These are phyloP conservation scores for Todiramphus chloris DNA, from an alignment of 2,113 vertebrate genomes.

Conservation along the genomic window DNA sequence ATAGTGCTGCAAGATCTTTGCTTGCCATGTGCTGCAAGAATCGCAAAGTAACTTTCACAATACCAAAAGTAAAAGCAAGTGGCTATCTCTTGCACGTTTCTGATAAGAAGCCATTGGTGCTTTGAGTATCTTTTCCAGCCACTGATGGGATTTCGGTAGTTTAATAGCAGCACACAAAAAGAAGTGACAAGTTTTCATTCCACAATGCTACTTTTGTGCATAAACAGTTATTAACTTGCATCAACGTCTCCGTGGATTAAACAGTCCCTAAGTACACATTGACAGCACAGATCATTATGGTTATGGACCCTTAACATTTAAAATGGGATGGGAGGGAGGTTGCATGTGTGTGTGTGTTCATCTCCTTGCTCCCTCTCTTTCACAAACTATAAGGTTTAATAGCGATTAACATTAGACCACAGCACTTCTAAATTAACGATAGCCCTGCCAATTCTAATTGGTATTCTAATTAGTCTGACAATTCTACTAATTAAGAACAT, in stretches of 20 bases:
- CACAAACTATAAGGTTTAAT: slow-evolving; percentile 77
- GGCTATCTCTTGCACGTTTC: background rate
- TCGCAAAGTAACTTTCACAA: background rate
- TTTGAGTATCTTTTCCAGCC: background rate
- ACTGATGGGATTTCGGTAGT: background rate
- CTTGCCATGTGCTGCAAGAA: background rate
- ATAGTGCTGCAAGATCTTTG: background rate
- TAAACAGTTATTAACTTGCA: background rate
- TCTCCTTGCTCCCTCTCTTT: slow-evolving; percentile 60
- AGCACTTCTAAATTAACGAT: slow-evolving; percentile 77
- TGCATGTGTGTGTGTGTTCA: background rate
- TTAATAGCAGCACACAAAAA: background rate
- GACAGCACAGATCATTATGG: background rate
- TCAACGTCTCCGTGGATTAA: background rate
- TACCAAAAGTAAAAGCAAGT: background rate
- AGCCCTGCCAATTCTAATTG: slow-evolving; percentile 80
- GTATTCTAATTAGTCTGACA: slow-evolving; percentile 78
- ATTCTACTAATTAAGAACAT: slow-evolving; percentile 80
- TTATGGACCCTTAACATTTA: slow-evolving; percentile 68
- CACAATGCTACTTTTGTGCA: background rate
- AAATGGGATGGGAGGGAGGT: slow-evolving; percentile 27
- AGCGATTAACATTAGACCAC: slow-evolving; percentile 76
- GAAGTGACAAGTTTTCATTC: slow-evolving; percentile 28
- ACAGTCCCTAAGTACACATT: background rate
- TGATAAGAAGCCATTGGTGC: background rate